Base-by-base conservation (phyloP, 2,113 vertebrate species). In the Terrapene triunguis region DNA sequence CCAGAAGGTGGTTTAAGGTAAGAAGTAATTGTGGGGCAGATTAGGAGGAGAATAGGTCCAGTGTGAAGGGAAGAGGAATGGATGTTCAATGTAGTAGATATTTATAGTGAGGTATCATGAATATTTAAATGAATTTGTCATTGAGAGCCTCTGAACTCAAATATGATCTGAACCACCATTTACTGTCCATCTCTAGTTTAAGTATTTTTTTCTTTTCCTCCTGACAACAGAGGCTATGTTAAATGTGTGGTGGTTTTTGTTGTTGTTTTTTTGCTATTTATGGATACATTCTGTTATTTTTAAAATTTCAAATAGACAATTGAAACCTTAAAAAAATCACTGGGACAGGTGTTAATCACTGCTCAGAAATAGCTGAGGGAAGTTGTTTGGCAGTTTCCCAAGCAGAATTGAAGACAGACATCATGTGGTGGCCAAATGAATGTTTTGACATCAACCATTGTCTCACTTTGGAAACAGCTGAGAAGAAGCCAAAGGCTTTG, bases 401-500 rank as follows among this genome's bases (percentile, higher is more conserved):
- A 38, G 90, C 88, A 83, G 87, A 92, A 92, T 54, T 92, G 57
- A 89, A 92, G 80, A 76, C 76, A 95, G 65, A 80, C 29, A 92
- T 83, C 84, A 94, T 89, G 53, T 90, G 84, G 89, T 94, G 27
- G 90, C 94, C 94, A 97, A 95, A 95, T 87, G 95, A 95, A 35
- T 38, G 6, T 93, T 96, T 88, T 96, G 92, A 97, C 85, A 95
- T 96, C 89, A 93, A 81, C 80, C 96, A 51, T 12, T 93, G 78
- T 55, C 85, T 93, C 79, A 44, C 35, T 93, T 93, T 42, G 42
- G 82, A 97, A 96, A 96, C 42, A 88, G 54, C 59, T 94, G 80
- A 96, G 94, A 91, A 90, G 38, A 92, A 92, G 90, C 90, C 94
- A 95, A 93, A 95, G 78, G 38, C 44, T 95, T 92, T 95, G 93